These are phyloP conservation scores for Bathynomus jamesi DNA, from an alignment of 1,140 invertebrate species.

Conservation along the genomic window DNA sequence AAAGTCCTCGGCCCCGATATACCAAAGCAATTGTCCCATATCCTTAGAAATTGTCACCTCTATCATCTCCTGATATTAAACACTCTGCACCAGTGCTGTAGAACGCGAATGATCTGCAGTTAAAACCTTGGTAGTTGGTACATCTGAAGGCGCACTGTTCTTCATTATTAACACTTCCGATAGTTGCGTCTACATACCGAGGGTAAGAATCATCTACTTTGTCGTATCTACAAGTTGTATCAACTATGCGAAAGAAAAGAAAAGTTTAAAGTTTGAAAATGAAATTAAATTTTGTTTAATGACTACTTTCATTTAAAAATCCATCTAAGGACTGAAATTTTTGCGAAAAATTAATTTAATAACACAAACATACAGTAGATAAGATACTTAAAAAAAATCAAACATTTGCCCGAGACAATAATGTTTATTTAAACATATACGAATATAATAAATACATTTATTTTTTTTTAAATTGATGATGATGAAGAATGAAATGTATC, in stretches of 20 bases:
- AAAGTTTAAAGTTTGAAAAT: neutral
- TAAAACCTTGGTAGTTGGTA: constrained; percentile 42
- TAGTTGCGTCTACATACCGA: constrained; percentile 44
- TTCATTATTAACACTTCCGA: constrained; percentile 41
- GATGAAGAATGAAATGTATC: too few species aligned
- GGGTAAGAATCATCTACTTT: constrained; percentile 43
- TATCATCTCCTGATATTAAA: constrained; percentile 39
- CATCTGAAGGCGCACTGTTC: constrained; percentile 43
- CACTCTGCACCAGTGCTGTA: constrained; percentile 45
- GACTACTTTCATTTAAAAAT: neutral
- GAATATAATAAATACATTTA: too few species aligned
- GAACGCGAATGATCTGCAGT: constrained; percentile 46
- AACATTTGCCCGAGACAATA: neutral
- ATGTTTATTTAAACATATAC: neutral
- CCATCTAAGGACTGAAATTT: too few species aligned
- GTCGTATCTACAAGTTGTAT: constrained; percentile 19
- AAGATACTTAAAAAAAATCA: neutral
- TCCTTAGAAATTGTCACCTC: too few species aligned
- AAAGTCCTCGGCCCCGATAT: too few species aligned
- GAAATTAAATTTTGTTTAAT: neutral
- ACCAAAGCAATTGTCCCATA: too few species aligned
- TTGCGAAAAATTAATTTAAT: too few species aligned
- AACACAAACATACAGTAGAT: neutral
- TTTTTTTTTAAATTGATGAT: too few species aligned
- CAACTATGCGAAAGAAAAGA: neutral